phyloP scores from a whole-genome alignment of 2,797 vertebrate species.

The Scyliorhinus canicula region DNA sequence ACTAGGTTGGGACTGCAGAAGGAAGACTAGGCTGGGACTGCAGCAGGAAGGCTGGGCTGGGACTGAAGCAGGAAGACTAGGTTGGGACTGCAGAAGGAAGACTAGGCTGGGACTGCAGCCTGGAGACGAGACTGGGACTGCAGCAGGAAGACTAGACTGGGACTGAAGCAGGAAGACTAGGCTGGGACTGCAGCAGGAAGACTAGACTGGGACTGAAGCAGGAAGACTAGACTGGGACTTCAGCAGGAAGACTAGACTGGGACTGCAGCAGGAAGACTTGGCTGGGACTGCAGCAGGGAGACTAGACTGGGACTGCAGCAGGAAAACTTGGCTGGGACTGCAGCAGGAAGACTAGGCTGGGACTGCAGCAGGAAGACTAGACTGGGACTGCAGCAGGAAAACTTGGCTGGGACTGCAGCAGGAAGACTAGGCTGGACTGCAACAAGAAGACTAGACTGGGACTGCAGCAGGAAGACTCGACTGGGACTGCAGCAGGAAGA shows the following conservation, averaged over 20 bases:
- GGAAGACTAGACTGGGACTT: background rate
- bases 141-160: background rate
- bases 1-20: background rate
- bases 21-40: background rate
- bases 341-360: background rate
- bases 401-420: too few species aligned
- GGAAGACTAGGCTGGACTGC: background rate
- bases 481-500: too few species aligned
- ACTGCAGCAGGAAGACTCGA: background rate
- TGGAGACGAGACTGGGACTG: too few species aligned
- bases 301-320: background rate
- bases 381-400: too few species aligned
- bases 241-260: background rate
- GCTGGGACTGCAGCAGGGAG: background rate
- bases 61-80: background rate
- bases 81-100: background rate
- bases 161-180: background rate
- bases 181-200: background rate
- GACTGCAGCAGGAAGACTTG: background rate
- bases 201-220: background rate
- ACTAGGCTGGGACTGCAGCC: too few species aligned
- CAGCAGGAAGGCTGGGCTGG: background rate
- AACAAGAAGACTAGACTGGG: too few species aligned
- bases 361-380: background rate
- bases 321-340: background rate